Evolutionary conservation across 2,888 invertebrate genomes (phyloP), one percentile per base, ranked within the genome.

Genomic region (Apodemia duryi): DNA sequence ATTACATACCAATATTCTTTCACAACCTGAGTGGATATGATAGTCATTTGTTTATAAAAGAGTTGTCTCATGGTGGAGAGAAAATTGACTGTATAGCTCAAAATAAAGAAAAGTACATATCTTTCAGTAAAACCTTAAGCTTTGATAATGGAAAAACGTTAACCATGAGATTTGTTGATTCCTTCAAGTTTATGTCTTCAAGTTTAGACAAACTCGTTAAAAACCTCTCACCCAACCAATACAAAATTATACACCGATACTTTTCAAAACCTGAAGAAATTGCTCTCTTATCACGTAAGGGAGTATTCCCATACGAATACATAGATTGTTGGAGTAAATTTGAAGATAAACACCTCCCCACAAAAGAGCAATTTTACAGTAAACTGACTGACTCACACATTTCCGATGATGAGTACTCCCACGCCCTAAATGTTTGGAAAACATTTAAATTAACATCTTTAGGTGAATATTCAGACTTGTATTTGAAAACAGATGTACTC

Each of bases 131-230:
- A 54, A 28, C 9, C 21, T 54, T 54, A 29, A 10, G 11, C 11
- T 29, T 54, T 29, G 29, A 54, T 11, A 54, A 54, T 29, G 10
- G 41, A 46, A 46, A 46, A 46, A 54, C 7, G 29, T 29, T 29
- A 28, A 54, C 46, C 11, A 28, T 28, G 29, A 28, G 29, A 54
- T 28, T 54, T 54, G 54, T 54, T 54, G 54, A 54, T 54, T 54
- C 29, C 29, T 54, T 54, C 29, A 54, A 54, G 54, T 54, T 54
- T 54, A 10, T 54, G 28, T 21, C 52, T 21, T 52, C 10, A 10
- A 54, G 29, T 7, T 11, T 54, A 4, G 54, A 54, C 10, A 28
- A 54, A 28, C 10, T 54, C 10, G 54, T 11, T 54, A 54, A 54
- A 54, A 54, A 54, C 54, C 29, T 46, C 46, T 46, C 46, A 46